These are phyloP conservation scores for Pharmacophagus antenor DNA, from an alignment of 2,888 invertebrate genomes.

Conservation along the genomic window DNA sequence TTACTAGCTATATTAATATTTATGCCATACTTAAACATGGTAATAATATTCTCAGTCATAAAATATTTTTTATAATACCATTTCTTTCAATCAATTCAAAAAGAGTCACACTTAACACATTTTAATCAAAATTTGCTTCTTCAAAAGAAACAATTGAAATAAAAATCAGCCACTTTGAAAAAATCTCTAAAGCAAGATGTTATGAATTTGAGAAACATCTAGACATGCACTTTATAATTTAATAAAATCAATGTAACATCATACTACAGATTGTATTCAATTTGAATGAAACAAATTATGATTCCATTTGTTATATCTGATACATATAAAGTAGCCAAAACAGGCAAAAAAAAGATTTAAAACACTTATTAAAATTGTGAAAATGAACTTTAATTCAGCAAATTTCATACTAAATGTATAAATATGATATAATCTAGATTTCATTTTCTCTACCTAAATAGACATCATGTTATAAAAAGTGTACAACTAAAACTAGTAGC, in stretches of 20 bases:
- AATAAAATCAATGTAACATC: background rate
- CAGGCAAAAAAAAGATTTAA: conserved; percentile 39
- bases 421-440: conserved; percentile 81
- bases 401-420: conserved; percentile 82
- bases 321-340: conserved; percentile 18
- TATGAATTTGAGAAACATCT: background rate
- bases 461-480: conserved; percentile 81
- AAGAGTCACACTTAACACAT: background rate
- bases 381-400: conserved; percentile 81
- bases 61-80: too few species aligned
- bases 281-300: conserved; percentile 1
- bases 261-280: background rate
- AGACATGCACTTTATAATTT: background rate
- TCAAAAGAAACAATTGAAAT: background rate
- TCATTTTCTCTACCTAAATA: conserved; percentile 80
- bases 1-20: too few species aligned
- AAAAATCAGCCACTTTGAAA: background rate
- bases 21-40: too few species aligned
- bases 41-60: too few species aligned
- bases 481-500: conserved; percentile 81
- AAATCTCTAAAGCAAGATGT: background rate
- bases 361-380: conserved; percentile 75
- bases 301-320: background rate
- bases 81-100: background rate
- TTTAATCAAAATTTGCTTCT: background rate